Evolutionary conservation across 2,888 invertebrate species (phyloP).

Genomic region (Campaea margaritaria): DNA sequence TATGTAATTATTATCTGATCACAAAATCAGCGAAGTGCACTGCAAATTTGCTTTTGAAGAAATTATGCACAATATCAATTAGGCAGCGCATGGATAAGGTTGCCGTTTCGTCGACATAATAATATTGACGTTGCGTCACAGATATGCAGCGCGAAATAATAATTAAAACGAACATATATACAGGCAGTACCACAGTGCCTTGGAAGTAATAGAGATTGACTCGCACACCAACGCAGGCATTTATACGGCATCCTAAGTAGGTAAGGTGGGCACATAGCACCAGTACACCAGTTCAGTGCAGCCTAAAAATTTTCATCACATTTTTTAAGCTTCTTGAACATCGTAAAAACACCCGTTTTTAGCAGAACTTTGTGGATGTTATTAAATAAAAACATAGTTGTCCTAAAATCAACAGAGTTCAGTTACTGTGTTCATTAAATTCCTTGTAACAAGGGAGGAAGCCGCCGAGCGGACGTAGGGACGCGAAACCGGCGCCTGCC

Average conservation of each 20-base stretch:
- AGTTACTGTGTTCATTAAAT: slow-evolving; percentile 14
- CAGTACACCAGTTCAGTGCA: no score
- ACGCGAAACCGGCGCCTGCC: slow-evolving; percentile 70
- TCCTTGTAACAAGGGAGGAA: slow-evolving; percentile 67
- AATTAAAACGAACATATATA: slow-evolving; percentile 53
- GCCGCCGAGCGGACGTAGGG: slow-evolving; percentile 70
- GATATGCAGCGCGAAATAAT: slow-evolving; percentile 70
- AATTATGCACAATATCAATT: slow-evolving; percentile 46
- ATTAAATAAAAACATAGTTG: neutral
- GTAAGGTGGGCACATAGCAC: neutral
- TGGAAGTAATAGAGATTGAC: neutral
- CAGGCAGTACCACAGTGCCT: slow-evolving; percentile 1
- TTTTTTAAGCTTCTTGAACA: no score
- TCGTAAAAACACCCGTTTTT: no score
- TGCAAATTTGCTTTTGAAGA: slow-evolving; percentile 29
- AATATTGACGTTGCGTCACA: slow-evolving; percentile 48
- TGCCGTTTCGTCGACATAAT: slow-evolving; percentile 37
- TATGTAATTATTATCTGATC: slow-evolving; percentile 22
- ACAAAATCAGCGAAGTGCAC: slow-evolving; percentile 18
- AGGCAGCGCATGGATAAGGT: slow-evolving; percentile 43
- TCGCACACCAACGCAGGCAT: neutral
- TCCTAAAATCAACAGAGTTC: slow-evolving; percentile 4
- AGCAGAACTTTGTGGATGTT: no score
- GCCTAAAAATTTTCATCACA: neutral
- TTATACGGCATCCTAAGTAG: slow-evolving; percentile 5